Evolutionary conservation across 2,888 invertebrate species (phyloP).

Genomic region (Acanthococcus lagerstroemiae): DNA sequence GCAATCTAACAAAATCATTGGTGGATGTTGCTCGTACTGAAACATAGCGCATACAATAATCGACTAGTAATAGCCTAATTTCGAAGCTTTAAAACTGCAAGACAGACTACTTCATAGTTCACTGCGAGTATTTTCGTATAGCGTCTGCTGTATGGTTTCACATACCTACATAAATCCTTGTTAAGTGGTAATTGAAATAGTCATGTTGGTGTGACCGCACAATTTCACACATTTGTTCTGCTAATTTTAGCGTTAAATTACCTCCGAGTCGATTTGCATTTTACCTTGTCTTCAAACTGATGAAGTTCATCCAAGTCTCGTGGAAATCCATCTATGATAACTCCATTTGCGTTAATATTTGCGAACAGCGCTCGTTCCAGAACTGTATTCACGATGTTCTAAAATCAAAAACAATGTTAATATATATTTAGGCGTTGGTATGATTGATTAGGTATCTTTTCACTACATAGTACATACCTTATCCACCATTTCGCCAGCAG

Average conservation of each 20-base stretch:
- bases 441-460: not conserved
- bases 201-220: no score
- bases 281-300: slow-evolving; percentile 80
- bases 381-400: slow-evolving; percentile 62
- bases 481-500: slow-evolving; percentile 70
- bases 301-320: slow-evolving; percentile 78
- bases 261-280: no score
- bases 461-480: slow-evolving; percentile 39
- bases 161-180: not conserved
- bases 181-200: not conserved
- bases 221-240: no score
- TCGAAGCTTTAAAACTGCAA: no score
- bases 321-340: slow-evolving; percentile 91
- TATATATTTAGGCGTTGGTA: not conserved
- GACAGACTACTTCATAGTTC: no score
- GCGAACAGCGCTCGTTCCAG: slow-evolving; percentile 57
- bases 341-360: slow-evolving; percentile 57
- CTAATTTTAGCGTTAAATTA: no score
- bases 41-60: no score
- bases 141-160: not conserved
- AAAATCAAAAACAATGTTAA: not conserved
- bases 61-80: no score
- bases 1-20: slow-evolving; percentile 77
- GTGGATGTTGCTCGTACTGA: slow-evolving; percentile 66
- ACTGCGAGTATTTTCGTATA: no score